phyloP scores from a whole-genome alignment of 1,140 invertebrate genomes.

The Nephila pilipes region DNA sequence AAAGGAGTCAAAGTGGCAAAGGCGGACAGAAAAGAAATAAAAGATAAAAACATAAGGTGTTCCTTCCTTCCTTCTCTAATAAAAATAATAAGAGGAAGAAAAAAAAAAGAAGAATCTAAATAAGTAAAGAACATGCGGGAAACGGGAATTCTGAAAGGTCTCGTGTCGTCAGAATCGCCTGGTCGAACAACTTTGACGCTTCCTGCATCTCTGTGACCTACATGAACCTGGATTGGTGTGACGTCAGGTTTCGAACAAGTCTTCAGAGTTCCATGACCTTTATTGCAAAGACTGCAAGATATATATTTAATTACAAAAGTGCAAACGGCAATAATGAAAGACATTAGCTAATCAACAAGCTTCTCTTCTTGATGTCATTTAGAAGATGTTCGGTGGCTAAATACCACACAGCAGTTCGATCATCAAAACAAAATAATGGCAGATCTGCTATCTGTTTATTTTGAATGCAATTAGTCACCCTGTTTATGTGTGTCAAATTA shows the following conservation, averaged over 20 bases:
- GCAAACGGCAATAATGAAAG: not conserved
- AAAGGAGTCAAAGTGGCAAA: not conserved
- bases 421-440: not conserved
- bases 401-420: not conserved
- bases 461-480: conserved; percentile 28
- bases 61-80: conserved; percentile 15
- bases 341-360: not conserved
- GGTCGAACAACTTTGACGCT: conserved; percentile 70
- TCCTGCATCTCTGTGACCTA: conserved; percentile 71
- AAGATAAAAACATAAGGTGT: conserved; percentile 2
- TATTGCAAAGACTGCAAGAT: conserved; percentile 26
- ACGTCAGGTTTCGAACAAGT: conserved; percentile 50
- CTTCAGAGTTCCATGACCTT: conserved; percentile 71
- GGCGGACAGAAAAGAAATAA: conserved; percentile 27
- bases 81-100: conserved; percentile 22
- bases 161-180: conserved; percentile 65
- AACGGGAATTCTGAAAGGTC: conserved; percentile 69
- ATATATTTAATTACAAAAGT: conserved; percentile 52
- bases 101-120: conserved; percentile 28
- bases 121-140: conserved; percentile 53
- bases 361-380: not conserved
- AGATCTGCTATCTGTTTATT: not conserved
- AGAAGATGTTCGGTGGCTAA: not conserved
- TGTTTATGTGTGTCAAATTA: conserved; percentile 59
- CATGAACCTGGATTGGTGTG: conserved; percentile 61